Evolutionary conservation across 2,113 vertebrate genomes (phyloP).

Genomic region (Cyprinus carpio): DNA sequence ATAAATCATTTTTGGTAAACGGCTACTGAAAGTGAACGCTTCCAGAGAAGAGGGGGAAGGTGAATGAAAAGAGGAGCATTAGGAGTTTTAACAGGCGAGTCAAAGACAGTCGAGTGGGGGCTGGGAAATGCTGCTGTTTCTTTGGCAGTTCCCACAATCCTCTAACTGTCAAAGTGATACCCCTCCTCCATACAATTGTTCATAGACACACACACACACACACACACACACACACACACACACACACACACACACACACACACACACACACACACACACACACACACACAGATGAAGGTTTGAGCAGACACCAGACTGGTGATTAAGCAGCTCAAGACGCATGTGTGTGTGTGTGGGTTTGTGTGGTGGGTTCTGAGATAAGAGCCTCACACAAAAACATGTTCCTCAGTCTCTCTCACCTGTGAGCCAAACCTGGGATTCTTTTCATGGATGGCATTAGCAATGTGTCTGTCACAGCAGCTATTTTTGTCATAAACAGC

Average conservation of each 20-base stretch:
- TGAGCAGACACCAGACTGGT: conserved; percentile 42
- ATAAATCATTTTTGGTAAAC: conserved; percentile 13
- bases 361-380: conserved; percentile 56
- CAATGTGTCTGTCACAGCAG: conserved; percentile 52
- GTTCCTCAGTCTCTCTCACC: conserved; percentile 49
- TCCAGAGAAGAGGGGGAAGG: conserved; percentile 22
- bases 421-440: conserved; percentile 51
- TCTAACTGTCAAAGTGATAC: conserved; percentile 55
- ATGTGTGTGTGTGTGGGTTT: conserved; percentile 39
- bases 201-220: not conserved
- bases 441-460: conserved; percentile 50
- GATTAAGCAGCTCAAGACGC: conserved; percentile 35
- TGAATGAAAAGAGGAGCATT: conserved; percentile 45
- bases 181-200: not conserved
- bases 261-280: not conserved
- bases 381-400: conserved; percentile 47
- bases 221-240: conserved; percentile 27
- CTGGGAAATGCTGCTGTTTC: conserved; percentile 50
- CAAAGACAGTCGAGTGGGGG: conserved; percentile 35
- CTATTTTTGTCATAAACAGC: conserved; percentile 36
- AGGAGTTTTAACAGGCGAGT: conserved; percentile 39
- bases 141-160: conserved; percentile 41
- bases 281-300: conserved; percentile 18
- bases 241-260: conserved; percentile 17
- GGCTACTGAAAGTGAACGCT: conserved; percentile 13